phyloP scores from a whole-genome alignment of 2,888 invertebrate genomes.

The Agrotis exclamationis region DNA sequence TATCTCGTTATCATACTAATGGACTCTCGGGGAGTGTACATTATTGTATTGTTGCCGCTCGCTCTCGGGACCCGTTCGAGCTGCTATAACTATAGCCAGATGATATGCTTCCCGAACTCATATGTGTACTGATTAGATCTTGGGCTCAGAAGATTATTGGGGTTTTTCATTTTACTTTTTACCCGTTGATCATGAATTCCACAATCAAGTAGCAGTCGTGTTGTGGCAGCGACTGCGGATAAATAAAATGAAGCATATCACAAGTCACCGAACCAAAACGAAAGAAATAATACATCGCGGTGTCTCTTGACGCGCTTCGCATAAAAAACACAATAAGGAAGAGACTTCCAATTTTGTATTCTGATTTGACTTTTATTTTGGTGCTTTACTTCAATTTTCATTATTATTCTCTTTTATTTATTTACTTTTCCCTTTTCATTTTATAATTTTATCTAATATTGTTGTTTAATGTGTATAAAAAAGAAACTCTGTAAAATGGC shows the following conservation, averaged over 20 bases:
- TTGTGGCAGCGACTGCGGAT: background rate
- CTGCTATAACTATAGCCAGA: slow-evolving; percentile 49
- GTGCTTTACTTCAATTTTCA: no score
- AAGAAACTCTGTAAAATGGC: no score
- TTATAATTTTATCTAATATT: no score
- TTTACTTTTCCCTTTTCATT: no score
- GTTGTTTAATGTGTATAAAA: no score
- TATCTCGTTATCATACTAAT: slow-evolving; percentile 82
- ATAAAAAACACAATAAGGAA: background rate
- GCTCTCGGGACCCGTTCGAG: slow-evolving; percentile 57
- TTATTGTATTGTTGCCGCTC: slow-evolving; percentile 70
- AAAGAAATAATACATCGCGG: no score
- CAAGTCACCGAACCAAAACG: no score
- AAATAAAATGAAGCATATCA: background rate
- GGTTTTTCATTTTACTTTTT: background rate
- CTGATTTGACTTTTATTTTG: background rate
- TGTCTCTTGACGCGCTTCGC: background rate
- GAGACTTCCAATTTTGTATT: background rate
- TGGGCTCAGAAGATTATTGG: background rate
- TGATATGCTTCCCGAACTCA: slow-evolving; percentile 18
- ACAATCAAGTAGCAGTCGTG: background rate
- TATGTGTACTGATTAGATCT: slow-evolving; percentile 33
- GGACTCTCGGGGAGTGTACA: slow-evolving; percentile 75
- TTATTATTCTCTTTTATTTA: no score
- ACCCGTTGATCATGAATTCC: background rate